Evolutionary conservation across 2,113 vertebrate species (phyloP).

Genomic region (Galbula dea): DNA sequence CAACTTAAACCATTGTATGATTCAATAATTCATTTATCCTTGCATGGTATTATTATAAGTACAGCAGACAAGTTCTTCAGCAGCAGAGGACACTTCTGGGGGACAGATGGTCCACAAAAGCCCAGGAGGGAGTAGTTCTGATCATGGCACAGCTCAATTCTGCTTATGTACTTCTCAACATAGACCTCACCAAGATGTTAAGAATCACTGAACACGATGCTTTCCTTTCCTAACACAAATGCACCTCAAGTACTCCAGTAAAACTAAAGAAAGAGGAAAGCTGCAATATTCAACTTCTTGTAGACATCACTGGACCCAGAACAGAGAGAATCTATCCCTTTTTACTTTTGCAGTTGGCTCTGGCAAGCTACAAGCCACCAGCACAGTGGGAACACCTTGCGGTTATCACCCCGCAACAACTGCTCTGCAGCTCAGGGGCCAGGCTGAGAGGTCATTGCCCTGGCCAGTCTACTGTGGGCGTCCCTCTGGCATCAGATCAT

Average conservation of each 20-base stretch:
- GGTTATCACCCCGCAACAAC: accelerated
- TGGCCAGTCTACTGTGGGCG: no score
- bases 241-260: not conserved
- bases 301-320: not conserved
- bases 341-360: not conserved
- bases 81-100: not conserved
- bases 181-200: not conserved
- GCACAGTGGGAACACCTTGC: not conserved
- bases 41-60: not conserved
- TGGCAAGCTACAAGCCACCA: not conserved
- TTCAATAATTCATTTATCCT: no score
- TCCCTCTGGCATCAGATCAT: not conserved
- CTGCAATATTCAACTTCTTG: not conserved
- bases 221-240: not conserved
- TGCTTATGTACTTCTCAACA: not conserved
- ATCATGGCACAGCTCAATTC: not conserved
- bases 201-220: not conserved
- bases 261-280: not conserved
- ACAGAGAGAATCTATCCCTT: not conserved
- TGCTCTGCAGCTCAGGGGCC: not conserved
- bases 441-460: not conserved
- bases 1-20: no score
- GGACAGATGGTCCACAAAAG: not conserved
- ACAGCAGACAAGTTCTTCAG: not conserved
- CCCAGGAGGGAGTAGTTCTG: not conserved